Base-by-base conservation (phyloP, 2,797 vertebrate genomes). In the Takifugu rubripes region DNA sequence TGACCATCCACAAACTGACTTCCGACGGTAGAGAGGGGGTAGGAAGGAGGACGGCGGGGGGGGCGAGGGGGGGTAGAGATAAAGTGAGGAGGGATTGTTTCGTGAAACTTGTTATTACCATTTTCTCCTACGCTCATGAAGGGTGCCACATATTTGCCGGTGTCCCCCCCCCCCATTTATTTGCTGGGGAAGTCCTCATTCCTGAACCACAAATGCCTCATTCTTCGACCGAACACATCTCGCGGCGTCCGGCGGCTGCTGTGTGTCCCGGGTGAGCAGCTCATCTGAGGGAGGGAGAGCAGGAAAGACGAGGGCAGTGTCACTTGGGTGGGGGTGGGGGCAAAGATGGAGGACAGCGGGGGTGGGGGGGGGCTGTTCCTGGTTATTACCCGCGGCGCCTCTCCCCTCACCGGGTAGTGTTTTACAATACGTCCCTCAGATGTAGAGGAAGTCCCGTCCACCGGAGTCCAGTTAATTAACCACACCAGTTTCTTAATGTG, bases 401-500 rank as follows among this genome's bases (percentile, higher is more conserved):
- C 86, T 88, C 77, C 68, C 82, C 70, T 73, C 83, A 56, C 75
- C 45, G 82, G 85, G 90, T 92, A 86, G 84, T 89, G 84, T 87
- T 86, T 86, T 89, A 94, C 91, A 94, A 91, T 90, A 87, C 87
- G 68, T 84, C 89, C 91, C 88, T 92, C 90, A 91, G 91, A 92
- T 89, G 90, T 92, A 84, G 91, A 88, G 91, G 91, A 93, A 91
- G 79, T 87, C 89, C 88, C 92, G 92, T 93, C 87, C 91, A 80
- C 86, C 92, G 89, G 93, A 94, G 92, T 95, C 92, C 92, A 94
- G 92, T 96, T 97, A 96, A 97, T 97, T 96, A 96, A 95, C 90
- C 94, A 95, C 95, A 96, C 95, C 94, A 95, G 94, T 94, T 94
- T 94, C 94, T 94, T 96, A 96, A 96, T 94, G 92, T 96, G 94